These are phyloP conservation scores for Leptoclinus maculatus DNA, from an alignment of 2,797 vertebrate species.

Conservation along the genomic window DNA sequence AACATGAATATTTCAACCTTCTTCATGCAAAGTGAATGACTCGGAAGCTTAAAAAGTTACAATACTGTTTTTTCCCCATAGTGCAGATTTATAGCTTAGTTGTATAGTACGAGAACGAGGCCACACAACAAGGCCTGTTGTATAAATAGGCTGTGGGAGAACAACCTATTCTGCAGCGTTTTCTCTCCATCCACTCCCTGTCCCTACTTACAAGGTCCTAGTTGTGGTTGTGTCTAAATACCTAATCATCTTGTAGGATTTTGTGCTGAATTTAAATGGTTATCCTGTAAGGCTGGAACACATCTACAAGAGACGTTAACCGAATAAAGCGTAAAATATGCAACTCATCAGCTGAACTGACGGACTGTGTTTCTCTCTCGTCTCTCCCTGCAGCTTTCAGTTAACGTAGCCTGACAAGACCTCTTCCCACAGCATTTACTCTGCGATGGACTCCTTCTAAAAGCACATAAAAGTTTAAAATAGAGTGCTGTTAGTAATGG, in stretches of 20 bases:
- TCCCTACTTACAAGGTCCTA: constrained; percentile 10
- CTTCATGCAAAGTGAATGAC: constrained; percentile 56
- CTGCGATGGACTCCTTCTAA: constrained; percentile 52
- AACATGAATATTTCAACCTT: constrained; percentile 66
- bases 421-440: constrained; percentile 64
- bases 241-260: constrained; percentile 7
- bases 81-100: not conserved
- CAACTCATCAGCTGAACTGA: constrained; percentile 54
- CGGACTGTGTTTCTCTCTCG: constrained; percentile 20
- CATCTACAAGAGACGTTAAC: constrained; percentile 38
- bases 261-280: constrained; percentile 30
- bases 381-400: constrained; percentile 40
- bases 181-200: not conserved
- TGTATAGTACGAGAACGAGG: not conserved
- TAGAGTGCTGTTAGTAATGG: constrained; percentile 57
- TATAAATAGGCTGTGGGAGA: constrained; percentile 17
- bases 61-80: not conserved
- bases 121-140: constrained; percentile 1
- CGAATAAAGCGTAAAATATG: constrained; percentile 49
- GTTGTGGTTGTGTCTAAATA: constrained; percentile 23
- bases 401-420: constrained; percentile 61
- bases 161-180: not conserved
- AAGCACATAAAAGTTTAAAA: constrained; percentile 74
- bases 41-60: not conserved
- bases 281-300: constrained; percentile 10